A percentile compares a stretch with the other conserved stretches of the same genome.
These are phyloP conservation scores for Etheostoma nigrum DNA, from an alignment of 2,797 vertebrate genomes.

Conservation along the genomic window DNA sequence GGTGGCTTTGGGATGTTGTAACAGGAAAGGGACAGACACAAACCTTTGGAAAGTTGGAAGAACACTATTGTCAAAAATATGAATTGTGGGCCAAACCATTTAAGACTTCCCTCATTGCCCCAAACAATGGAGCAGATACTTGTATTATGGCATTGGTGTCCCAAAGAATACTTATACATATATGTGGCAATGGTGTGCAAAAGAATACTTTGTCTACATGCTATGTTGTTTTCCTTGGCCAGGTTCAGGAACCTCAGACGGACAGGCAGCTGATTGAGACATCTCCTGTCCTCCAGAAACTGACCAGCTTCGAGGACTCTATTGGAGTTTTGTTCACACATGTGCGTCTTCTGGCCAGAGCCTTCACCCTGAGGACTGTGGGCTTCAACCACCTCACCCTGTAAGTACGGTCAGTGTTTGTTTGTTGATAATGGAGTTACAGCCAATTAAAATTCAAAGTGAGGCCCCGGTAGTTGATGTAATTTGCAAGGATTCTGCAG, in stretches of 20 bases:
- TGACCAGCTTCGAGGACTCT: constrained; percentile 93
- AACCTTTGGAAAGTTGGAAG: background rate
- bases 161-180: too few relatives aligned
- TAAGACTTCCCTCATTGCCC: background rate
- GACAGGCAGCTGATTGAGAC: constrained; percentile 97
- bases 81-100: background rate
- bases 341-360: constrained; percentile 93
- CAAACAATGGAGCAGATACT: background rate
- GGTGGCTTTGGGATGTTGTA: too few relatives aligned
- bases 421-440: constrained; percentile 35
- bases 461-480: constrained; percentile 37
- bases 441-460: constrained; percentile 69
- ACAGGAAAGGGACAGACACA: too few relatives aligned
- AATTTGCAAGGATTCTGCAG: constrained; percentile 57
- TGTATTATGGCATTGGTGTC: background rate
- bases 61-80: background rate
- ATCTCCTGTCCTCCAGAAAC: constrained; percentile 96
- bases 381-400: constrained; percentile 99
- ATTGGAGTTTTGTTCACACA: constrained; percentile 97
- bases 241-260: constrained; percentile 96
- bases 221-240: background rate
- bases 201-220: too few relatives aligned
- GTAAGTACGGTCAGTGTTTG: constrained; percentile 84
- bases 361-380: constrained; percentile 97
- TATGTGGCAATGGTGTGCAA: background rate